Base-by-base conservation (phyloP, 2,113 vertebrate genomes). In the Megaceryle maxima region DNA sequence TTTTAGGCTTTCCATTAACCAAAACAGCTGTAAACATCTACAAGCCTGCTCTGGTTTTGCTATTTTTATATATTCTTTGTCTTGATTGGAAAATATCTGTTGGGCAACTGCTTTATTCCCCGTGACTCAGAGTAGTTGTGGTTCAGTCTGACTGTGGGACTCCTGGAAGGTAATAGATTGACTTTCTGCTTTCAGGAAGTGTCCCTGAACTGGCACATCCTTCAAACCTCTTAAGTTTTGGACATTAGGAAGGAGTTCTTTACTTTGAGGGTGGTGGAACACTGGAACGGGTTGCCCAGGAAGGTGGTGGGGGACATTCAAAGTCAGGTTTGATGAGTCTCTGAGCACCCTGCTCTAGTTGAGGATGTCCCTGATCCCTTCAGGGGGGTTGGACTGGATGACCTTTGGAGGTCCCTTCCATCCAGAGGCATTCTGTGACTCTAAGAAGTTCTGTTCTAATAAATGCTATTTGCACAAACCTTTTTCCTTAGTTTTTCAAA, bases 401-500 rank as follows among this genome's bases (percentile, higher is more conserved):
- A 51, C 50, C 13, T 51, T 22, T 51, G 50, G 50, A 51, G 24
- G 13, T 51, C 46, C 46, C 46, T 46, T 46, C 50, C 50, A 51
- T 25, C 22, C 50, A 51, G 50, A 22, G 50, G 50, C 50, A 25
- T 12, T 51, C 13, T 51, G 50, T 51, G 50, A 50, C 19, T 50
- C 22, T 24, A 4, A 11, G 22, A 51, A 51, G 31, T n/a, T 72
- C 19, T 77, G 63, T 64, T 13, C 57, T 79, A 8, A 21, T 15
- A 2, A 67, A 48, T 2, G 0, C 35, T 50, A 1, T 60, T 75
- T 48, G 15, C 35, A 57, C 19, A 60, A 16, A 29, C 16, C 1
- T 25, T 76, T 60, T 66, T 87, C 98, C 98, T 99, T 99, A 98
- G 97, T 96, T 89, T 33, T 48, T 46, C 76, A 16, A 35, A n/a